Evolutionary conservation across 2,888 invertebrate genomes (phyloP).

Genomic region (Blastobasis lacticolella): DNA sequence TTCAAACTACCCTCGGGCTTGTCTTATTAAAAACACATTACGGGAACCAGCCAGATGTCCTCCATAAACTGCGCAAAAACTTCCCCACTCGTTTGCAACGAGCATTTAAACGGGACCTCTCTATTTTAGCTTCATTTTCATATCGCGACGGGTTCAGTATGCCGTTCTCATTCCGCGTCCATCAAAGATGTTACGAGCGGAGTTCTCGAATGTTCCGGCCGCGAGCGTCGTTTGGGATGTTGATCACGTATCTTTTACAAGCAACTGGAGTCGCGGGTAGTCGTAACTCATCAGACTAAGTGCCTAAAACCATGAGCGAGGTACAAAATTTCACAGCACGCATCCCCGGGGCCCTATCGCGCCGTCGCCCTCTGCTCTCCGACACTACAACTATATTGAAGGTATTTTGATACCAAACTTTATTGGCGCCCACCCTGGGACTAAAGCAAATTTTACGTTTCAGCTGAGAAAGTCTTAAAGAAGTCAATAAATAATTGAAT

Average conservation of each 20-base stretch:
- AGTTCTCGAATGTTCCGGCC: too few relatives aligned
- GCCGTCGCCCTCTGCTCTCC: too few relatives aligned
- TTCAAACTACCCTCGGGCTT: conserved; percentile 7
- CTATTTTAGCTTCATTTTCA: too few relatives aligned
- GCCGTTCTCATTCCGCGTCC: background rate
- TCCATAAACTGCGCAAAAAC: conserved; percentile 3
- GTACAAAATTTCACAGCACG: conserved; percentile 22
- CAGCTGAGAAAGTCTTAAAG: too few relatives aligned
- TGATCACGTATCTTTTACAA: conserved; percentile 32
- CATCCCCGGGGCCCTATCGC: conserved; percentile 14
- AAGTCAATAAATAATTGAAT: too few relatives aligned
- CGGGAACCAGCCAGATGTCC: conserved; percentile 18
- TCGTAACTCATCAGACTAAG: conserved; percentile 39
- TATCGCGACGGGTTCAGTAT: too few relatives aligned
- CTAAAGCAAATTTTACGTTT: background rate
- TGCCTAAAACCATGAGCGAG: conserved; percentile 18
- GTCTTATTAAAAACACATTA: conserved; percentile 26
- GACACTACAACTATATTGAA: background rate
- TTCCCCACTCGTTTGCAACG: conserved; percentile 1
- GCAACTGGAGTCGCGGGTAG: conserved; percentile 24
- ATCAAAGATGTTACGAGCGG: conserved; percentile 8
- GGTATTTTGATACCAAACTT: background rate
- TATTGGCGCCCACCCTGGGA: conserved; percentile 2
- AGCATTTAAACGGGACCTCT: conserved; percentile 3
- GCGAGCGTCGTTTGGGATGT: background rate